Evolutionary conservation across 2,113 vertebrate genomes (phyloP).

Genomic region (Pycnonotus jocosus): DNA sequence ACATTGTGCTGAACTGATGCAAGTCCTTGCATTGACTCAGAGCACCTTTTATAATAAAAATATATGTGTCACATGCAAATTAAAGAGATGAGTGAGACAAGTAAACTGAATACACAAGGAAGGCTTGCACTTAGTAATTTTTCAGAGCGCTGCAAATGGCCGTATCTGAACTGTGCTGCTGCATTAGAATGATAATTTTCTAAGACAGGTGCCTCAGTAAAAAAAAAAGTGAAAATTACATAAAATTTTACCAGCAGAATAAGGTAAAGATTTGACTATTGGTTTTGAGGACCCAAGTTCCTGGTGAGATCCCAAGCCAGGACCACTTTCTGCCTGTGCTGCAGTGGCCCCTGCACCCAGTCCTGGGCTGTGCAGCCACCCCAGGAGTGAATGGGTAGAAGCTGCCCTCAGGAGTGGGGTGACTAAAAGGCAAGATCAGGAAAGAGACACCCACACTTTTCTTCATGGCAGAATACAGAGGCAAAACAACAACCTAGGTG

Average conservation of each 20-base stretch:
- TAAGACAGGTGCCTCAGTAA: not conserved
- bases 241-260: not conserved
- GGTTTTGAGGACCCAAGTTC: not conserved
- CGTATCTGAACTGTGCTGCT: not conserved
- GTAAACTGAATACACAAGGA: not conserved
- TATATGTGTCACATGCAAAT: not conserved
- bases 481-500: not conserved
- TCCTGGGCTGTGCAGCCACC: fast-evolving
- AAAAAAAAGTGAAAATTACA: not conserved
- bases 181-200: not conserved
- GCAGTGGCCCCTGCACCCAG: not conserved
- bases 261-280: not conserved
- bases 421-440: not conserved
- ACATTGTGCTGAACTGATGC: not conserved
- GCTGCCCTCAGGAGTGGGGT: not conserved
- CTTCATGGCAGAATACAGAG: not conserved
- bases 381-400: fast-evolving
- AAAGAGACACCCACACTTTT: not conserved
- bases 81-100: not conserved
- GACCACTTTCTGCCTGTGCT: not conserved
- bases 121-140: not conserved
- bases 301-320: not conserved
- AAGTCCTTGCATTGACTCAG: not conserved
- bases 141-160: not conserved
- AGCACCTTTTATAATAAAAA: not conserved